Percentiles rank a stretch among this genome's conserved stretches.
These are phyloP conservation scores for Crypturellus tataupa DNA, from an alignment of 2,797 vertebrate genomes.

Conservation along the genomic window DNA sequence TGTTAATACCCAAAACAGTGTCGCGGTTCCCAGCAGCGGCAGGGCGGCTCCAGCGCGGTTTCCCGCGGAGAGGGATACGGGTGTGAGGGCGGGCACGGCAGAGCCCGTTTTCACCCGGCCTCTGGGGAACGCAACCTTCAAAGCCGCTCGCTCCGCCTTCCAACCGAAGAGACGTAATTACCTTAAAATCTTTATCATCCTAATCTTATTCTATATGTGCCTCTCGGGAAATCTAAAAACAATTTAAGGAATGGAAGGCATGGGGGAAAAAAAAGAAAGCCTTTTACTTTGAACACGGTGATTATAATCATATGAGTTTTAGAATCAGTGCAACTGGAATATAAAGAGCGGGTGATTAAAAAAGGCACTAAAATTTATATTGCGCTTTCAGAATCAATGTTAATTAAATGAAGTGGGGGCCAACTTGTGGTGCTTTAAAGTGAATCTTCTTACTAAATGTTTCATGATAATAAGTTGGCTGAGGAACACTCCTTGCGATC, in stretches of 20 bases:
- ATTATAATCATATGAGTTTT: slow-evolving; percentile 65
- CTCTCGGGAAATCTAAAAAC: slow-evolving; percentile 75
- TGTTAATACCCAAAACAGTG: slow-evolving; percentile 92
- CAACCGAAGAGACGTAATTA: slow-evolving; percentile 72
- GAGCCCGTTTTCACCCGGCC: slow-evolving; percentile 34
- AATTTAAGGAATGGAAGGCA: slow-evolving; percentile 69
- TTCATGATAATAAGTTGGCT: slow-evolving; percentile 58
- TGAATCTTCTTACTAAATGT: slow-evolving; percentile 51
- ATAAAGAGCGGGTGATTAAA: slow-evolving; percentile 52
- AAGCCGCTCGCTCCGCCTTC: slow-evolving; percentile 67
- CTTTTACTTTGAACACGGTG: slow-evolving; percentile 65
- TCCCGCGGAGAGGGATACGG: slow-evolving; percentile 82
- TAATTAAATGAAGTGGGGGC: slow-evolving; percentile 68
- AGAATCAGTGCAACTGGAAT: slow-evolving; percentile 42
- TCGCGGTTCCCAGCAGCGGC: slow-evolving; percentile 87
- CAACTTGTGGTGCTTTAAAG: slow-evolving; percentile 43
- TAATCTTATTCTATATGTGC: slow-evolving; percentile 52
- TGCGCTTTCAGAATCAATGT: slow-evolving; percentile 59
- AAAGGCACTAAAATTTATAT: slow-evolving; percentile 62
- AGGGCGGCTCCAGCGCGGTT: slow-evolving; percentile 85
- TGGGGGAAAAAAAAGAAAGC: slow-evolving; percentile 4
- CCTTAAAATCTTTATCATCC: slow-evolving; percentile 74
- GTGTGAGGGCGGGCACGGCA: slow-evolving; percentile 36
- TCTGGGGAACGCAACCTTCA: slow-evolving; percentile 53
- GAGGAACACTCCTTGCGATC: slow-evolving; percentile 37